Evolutionary conservation across 2,797 vertebrate species (phyloP), one percentile per base, ranked within the genome.

Genomic region (Meda fulgida): DNA sequence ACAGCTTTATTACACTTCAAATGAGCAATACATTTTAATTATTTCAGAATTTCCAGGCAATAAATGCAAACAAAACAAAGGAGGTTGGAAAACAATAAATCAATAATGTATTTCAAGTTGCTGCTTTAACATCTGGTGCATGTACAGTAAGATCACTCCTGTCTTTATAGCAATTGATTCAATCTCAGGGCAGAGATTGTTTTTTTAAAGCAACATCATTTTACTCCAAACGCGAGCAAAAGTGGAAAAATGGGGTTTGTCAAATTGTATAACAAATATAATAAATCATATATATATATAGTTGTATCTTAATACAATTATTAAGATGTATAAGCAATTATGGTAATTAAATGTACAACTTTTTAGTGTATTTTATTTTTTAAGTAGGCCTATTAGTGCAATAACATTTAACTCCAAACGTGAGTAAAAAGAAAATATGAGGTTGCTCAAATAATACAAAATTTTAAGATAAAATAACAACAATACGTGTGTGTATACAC

Each of bases 1-100:
- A 84, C 80, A 89, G 80, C 48, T 81, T 87, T 87, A 81, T 70
- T 88, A 90, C 69, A 89, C 70, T 43, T 60, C 85, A 85, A 60
- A 78, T 55, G 51, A 83, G 69, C 51, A 80, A 75, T 51, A 78
- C 65, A 46, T 73, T 78, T 80, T 84, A 80, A 83, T 86, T 76
- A 76, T 65, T 83, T 58, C 36, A n/a, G 46, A 75, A 75, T 73
- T 85, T 87, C 76, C 38, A 69, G 69, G 23, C 69, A 70, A 51
- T 51, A 69, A 38, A 34, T 34, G 60, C 43, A 36, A 75, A 81
- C 55, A 65, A 40, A n/a, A 40, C 26, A 46, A 21, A 63, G 5
- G 13, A 46, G 65, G 43, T 26, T 60, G 7, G 38, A 16, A n/a
- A 71, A 46, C 11, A 75, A 58, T 58, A 38, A 5, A 2, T 11